Conservation (phyloP, 1,140 invertebrate genomes). For the Andrena cerasifolii region DNA sequence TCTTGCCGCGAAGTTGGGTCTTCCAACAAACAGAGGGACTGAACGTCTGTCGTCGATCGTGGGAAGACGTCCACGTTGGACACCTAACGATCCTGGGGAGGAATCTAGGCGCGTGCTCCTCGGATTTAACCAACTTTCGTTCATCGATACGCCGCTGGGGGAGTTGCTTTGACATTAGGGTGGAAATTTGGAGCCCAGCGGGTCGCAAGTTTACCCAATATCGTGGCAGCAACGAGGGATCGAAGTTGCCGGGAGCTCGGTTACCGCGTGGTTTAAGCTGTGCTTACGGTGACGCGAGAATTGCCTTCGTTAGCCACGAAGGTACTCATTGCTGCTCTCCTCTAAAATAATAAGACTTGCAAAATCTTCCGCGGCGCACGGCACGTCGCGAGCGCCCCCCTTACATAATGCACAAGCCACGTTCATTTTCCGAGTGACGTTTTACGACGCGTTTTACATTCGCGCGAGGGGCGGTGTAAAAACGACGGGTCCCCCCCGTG, state of each 20-base stretch:
- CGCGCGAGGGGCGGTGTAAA: neutral
- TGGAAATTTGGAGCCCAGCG: conserved; percentile 35
- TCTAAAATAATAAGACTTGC: conserved; percentile 44
- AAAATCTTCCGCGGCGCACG: conserved; percentile 1
- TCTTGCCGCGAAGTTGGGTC: neutral
- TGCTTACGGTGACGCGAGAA: conserved; percentile 19
- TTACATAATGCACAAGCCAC: neutral
- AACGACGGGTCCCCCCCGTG: neutral
- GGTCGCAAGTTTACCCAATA: conserved; percentile 50
- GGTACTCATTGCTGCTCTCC: neutral
- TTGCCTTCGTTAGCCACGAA: conserved; percentile 37
- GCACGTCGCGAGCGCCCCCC: neutral
- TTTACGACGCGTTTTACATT: neutral
- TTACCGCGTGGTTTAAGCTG: conserved; percentile 12
- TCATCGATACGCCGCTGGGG: conserved; percentile 14
- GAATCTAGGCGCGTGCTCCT: too few relatives aligned
- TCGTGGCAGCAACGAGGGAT: conserved; percentile 33
- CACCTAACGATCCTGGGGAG: too few relatives aligned
- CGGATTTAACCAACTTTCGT: neutral
- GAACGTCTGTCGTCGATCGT: neutral
- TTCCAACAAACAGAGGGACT: neutral
- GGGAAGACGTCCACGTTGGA: neutral
- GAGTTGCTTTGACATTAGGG: conserved; percentile 31
- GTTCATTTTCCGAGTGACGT: neutral
- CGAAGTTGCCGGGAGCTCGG: conserved; percentile 40